Evolutionary conservation across 2,797 vertebrate genomes (phyloP).

Genomic region (Enteromius anoplus): DNA sequence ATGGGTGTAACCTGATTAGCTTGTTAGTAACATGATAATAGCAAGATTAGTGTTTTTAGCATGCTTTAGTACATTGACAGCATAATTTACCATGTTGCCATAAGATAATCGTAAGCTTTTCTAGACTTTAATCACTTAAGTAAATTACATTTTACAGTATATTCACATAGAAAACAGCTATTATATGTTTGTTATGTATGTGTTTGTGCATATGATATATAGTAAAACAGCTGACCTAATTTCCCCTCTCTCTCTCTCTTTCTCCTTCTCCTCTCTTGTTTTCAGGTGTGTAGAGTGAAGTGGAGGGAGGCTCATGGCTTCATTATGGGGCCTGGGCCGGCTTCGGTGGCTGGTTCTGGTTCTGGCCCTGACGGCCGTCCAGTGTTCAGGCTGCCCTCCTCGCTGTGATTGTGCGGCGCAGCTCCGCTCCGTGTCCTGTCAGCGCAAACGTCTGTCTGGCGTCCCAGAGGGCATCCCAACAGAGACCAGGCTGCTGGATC

Average conservation of each 20-base stretch:
- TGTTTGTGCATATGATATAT: neutral
- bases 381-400: constrained; percentile 83
- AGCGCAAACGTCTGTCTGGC: constrained; percentile 86
- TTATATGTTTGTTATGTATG: too few species aligned
- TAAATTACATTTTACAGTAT: too few species aligned
- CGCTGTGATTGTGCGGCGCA: constrained; percentile 90
- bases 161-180: too few species aligned
- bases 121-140: neutral
- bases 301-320: constrained; percentile 78
- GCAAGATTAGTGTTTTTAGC: too few species aligned
- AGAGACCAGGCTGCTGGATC: constrained; percentile 90
- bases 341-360: constrained; percentile 71
- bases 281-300: constrained; percentile 78
- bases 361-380: constrained; percentile 77
- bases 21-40: neutral
- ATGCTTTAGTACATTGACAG: too few species aligned
- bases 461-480: constrained; percentile 96
- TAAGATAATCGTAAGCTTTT: too few species aligned
- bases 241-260: neutral
- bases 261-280: constrained; percentile 3
- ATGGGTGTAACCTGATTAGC: neutral
- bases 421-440: constrained; percentile 86
- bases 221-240: too few species aligned
- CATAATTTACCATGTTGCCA: too few species aligned
- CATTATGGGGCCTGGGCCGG: constrained; percentile 79